phyloP scores from a whole-genome alignment of 2,888 invertebrate genomes.

The Mamestra brassicae region DNA sequence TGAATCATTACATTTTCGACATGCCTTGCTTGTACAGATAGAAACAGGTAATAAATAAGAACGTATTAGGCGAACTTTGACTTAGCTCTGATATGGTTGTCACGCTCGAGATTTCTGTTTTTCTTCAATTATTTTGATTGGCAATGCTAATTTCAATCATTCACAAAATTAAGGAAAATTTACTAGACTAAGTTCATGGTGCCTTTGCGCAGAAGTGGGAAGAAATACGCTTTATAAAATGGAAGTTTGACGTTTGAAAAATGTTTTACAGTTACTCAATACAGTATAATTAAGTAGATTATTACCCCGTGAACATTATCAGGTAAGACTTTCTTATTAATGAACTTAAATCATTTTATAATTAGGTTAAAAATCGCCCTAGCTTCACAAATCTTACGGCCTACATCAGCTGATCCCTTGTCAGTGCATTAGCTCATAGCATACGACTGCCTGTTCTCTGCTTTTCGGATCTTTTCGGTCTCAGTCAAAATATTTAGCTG shows the following conservation, averaged over 20 bases:
- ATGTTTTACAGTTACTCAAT: no score
- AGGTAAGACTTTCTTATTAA: background rate
- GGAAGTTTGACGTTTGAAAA: no score
- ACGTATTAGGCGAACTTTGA: slow-evolving; percentile 62
- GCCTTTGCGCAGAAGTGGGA: no score
- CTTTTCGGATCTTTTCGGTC: no score
- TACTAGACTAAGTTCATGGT: background rate
- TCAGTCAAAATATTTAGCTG: no score
- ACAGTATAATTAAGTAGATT: no score
- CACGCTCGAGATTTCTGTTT: slow-evolving; percentile 4
- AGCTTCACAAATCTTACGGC: slow-evolving; percentile 24
- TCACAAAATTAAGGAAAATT: no score
- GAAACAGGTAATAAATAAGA: slow-evolving; percentile 64
- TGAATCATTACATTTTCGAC: slow-evolving; percentile 62
- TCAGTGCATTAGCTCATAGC: no score
- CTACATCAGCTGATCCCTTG: background rate
- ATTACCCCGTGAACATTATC: background rate
- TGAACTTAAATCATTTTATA: background rate
- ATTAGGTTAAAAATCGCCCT: slow-evolving; percentile 15
- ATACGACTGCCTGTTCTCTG: no score
- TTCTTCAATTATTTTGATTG: background rate
- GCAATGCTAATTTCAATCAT: no score
- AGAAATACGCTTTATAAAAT: no score
- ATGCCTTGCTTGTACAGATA: slow-evolving; percentile 55
- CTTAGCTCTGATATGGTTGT: slow-evolving; percentile 43